phyloP scores from a whole-genome alignment of 37 sponge, comb jelly and placozoan species.

The Crambe crambe region DNA sequence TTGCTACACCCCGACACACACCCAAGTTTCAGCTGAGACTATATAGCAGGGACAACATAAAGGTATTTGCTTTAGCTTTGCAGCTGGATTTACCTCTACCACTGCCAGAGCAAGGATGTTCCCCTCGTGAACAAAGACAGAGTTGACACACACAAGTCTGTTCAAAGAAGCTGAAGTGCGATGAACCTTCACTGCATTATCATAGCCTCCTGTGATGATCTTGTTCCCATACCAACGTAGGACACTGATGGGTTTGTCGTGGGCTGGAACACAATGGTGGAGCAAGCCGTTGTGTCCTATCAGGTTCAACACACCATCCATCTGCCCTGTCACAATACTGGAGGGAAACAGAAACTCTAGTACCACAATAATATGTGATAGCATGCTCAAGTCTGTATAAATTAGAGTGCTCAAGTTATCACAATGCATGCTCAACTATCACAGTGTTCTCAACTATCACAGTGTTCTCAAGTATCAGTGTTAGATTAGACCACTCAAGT shows the following conservation, averaged over 20 bases:
- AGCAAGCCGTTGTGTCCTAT: constrained; percentile 40
- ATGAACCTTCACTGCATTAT: constrained; percentile 56
- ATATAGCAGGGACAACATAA: neutral
- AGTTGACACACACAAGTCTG: constrained; percentile 6
- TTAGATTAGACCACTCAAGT: no score
- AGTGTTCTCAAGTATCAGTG: no score
- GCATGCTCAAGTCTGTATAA: no score
- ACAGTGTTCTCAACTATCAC: no score
- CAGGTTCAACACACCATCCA: constrained; percentile 61
- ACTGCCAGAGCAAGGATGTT: constrained; percentile 32
- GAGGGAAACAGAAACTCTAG: neutral
- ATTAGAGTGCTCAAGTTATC: no score
- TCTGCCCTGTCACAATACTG: constrained; percentile 61
- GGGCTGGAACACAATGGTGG: constrained; percentile 34
- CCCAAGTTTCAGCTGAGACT: constrained; percentile 16
- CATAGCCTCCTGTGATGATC: constrained; percentile 64
- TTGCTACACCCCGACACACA: constrained; percentile 67
- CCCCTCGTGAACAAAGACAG: constrained; percentile 41
- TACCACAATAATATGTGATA: no score
- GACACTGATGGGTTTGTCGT: constrained; percentile 54
- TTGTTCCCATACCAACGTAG: constrained; percentile 23
- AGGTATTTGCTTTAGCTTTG: neutral
- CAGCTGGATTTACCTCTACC: constrained; percentile 9
- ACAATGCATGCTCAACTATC: no score
- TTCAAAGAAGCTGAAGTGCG: neutral